Base-by-base conservation (phyloP, 2,888 invertebrate genomes). In the Oegoconia quadripuncta region DNA sequence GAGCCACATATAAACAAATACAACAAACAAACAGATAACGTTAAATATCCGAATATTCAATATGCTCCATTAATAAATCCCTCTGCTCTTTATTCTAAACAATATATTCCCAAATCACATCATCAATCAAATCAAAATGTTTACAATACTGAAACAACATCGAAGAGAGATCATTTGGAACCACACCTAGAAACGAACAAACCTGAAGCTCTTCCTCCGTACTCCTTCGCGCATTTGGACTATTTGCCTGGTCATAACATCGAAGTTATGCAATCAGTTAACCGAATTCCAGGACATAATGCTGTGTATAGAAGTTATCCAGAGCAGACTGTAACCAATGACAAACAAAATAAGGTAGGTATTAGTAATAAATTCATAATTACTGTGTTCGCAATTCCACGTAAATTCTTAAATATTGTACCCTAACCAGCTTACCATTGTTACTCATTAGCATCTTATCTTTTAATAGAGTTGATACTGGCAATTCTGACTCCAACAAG, bases 211-310 rank as follows among this genome's bases (percentile, higher is more conserved):
- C 11, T 38, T 8, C 46, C 30, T 3, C 34, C 38, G 5, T n/a
- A n/a, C n/a, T 55, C 15, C 6, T 6, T 34, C 4, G 5, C 34
- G 9, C 15, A 15, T 12, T 6, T 34, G 3, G 13, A 34, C 6
- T 62, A 51, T 28, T 41, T 57, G 1, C 43, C 57, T 0, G 59
- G 58, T n/a, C 50, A 64, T 38, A 59, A 61, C 25, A 37, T 55
- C n/a, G 53, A 60, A 45, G 33, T 55, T 7, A 22, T 46, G 2
- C 45, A 57, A 11, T 34, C 54, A 12, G 52, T 55, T 0, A 56
- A 49, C 16, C 51, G 54, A 18, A 58, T 42, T 23, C 55, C 57
- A 1, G 64, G 52, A 3, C 50, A 57, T 25, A 61, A 63, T 37
- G 52, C 60, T 23, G 42, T 62, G 0, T 64, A 64, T 38, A 55